Conservation (phyloP, 23 tunicate genomes). For the Ascidia mentula region DNA sequence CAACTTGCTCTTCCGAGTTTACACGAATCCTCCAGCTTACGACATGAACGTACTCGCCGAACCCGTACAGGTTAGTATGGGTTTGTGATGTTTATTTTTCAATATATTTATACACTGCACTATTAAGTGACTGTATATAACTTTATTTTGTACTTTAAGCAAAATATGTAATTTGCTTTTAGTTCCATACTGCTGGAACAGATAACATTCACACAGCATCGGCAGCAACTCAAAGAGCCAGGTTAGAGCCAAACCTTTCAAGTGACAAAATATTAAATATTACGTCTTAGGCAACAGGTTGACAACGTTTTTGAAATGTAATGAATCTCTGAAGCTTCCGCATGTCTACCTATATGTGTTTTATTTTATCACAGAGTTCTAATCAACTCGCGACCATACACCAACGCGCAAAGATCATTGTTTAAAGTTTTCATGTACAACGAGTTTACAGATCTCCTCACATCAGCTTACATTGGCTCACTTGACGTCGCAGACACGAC, state of each 20-base stretch:
- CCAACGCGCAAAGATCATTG: not conserved
- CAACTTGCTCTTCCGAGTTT: slow-evolving; percentile 49
- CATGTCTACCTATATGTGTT: too few relatives aligned
- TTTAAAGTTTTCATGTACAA: not conserved
- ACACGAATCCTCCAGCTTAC: slow-evolving; percentile 40
- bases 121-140: too few relatives aligned
- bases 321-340: too few relatives aligned
- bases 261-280: too few relatives aligned
- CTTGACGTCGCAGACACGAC: not conserved
- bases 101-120: too few relatives aligned
- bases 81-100: too few relatives aligned
- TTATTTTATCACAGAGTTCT: not conserved
- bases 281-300: too few relatives aligned
- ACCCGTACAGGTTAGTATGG: not conserved
- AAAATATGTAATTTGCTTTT: not conserved
- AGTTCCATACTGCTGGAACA: not conserved
- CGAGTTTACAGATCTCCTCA: not conserved
- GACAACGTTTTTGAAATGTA: too few relatives aligned
- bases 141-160: too few relatives aligned
- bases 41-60: not conserved
- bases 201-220: not conserved
- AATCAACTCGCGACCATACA: not conserved
- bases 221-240: not conserved
- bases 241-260: too few relatives aligned
- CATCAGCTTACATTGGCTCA: not conserved